These are phyloP conservation scores for Etheostoma spectabile DNA, from an alignment of 2,113 vertebrate species.

Conservation along the genomic window DNA sequence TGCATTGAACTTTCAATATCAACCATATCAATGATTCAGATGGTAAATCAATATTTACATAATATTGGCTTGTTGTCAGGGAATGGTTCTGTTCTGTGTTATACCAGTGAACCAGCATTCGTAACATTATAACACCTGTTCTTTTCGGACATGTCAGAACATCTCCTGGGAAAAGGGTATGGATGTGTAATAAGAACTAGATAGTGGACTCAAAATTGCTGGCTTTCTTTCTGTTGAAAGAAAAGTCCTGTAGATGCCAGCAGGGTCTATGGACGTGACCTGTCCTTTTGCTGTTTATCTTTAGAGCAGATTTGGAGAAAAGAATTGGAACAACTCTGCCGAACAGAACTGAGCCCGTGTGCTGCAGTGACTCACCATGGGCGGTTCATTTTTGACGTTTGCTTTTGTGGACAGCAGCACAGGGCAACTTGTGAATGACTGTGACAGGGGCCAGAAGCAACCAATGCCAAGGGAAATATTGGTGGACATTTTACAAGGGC, in stretches of 20 bases:
- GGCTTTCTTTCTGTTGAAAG: no score
- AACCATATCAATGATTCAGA: no score
- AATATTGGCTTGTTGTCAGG: no score
- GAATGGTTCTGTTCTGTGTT: background rate
- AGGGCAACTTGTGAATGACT: background rate
- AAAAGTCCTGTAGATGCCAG: background rate
- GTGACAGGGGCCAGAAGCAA: background rate
- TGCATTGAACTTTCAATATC: no score
- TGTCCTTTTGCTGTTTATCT: background rate
- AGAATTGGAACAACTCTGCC: background rate
- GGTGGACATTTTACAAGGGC: background rate
- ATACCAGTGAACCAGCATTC: no score
- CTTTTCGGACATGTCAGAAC: no score
- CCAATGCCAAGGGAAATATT: slow-evolving; percentile 20
- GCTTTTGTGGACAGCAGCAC: background rate
- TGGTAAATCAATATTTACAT: no score
- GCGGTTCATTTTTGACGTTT: background rate
- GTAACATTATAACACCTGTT: no score
- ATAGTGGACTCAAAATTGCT: background rate
- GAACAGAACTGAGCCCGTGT: background rate
- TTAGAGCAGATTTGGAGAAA: no score
- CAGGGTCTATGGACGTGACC: background rate
- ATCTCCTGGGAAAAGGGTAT: no score
- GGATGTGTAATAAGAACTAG: no score
- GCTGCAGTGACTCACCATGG: background rate